Conservation (phyloP, 2,113 vertebrate species). For the Callipepla squamata region DNA sequence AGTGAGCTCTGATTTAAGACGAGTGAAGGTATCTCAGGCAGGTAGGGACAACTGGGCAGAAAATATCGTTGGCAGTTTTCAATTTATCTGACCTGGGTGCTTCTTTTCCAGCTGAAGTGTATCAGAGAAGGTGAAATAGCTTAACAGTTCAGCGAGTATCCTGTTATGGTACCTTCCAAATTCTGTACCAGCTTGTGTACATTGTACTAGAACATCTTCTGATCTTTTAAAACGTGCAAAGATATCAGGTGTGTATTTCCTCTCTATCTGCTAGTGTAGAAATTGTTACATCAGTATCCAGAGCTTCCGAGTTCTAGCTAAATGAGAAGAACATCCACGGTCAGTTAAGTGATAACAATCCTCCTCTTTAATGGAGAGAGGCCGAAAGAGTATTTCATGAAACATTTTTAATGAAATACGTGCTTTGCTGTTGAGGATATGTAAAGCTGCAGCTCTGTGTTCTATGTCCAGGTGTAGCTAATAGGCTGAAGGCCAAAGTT, state of each 20-base stretch:
- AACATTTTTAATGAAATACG: neutral
- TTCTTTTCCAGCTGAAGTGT: neutral
- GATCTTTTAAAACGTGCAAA: neutral
- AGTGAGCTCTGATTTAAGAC: neutral
- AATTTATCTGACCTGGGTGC: neutral
- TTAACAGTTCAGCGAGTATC: neutral
- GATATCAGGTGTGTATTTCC: neutral
- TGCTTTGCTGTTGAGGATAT: neutral
- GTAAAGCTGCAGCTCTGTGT: neutral
- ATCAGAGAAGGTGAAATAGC: neutral
- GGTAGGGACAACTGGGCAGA: neutral
- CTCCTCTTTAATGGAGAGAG: neutral
- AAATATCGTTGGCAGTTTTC: neutral
- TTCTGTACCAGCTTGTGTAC: neutral
- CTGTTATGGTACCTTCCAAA: neutral
- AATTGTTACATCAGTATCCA: neutral
- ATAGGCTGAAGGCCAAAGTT: neutral
- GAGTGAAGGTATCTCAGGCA: neutral
- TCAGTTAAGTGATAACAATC: neutral
- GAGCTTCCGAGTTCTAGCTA: neutral
- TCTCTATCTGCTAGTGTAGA: neutral
- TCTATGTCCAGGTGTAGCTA: neutral
- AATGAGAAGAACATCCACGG: neutral
- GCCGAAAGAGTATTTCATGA: neutral
- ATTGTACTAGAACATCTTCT: neutral